Conservation (phyloP, 2,797 vertebrate species). For the Myripristis jacobus region DNA sequence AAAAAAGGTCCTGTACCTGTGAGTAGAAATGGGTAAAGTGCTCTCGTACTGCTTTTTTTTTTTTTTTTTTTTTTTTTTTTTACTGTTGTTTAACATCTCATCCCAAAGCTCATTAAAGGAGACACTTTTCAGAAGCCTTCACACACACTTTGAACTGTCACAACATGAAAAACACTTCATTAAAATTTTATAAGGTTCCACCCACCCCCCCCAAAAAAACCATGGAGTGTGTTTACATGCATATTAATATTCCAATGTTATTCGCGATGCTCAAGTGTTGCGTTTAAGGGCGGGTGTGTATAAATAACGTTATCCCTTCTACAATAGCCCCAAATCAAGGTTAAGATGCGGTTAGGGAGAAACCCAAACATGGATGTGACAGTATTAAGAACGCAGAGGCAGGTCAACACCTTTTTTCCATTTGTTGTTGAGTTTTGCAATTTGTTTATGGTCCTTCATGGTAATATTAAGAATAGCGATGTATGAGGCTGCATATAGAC, state of each 20-base stretch:
- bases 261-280: background rate
- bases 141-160: background rate
- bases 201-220: background rate
- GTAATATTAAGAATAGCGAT: background rate
- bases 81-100: background rate
- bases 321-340: background rate
- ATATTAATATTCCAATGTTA: background rate
- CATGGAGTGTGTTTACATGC: slow-evolving; percentile 20
- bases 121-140: slow-evolving; percentile 5
- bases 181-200: background rate
- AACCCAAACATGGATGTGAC: too few relatives aligned
- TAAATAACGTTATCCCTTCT: background rate
- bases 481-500: background rate
- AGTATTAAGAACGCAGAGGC: too few relatives aligned
- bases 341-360: background rate
- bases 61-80: too few relatives aligned
- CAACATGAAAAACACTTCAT: background rate
- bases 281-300: background rate
- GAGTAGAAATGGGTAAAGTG: slow-evolving; percentile 32
- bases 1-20: slow-evolving; percentile 3
- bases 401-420: background rate
- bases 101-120: slow-evolving; percentile 1
- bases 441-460: background rate
- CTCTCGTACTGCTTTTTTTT: slow-evolving; percentile 10
- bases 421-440: background rate